Evolutionary conservation across 2,113 vertebrate species (phyloP).

Genomic region (Brachypteracias leptosomus): DNA sequence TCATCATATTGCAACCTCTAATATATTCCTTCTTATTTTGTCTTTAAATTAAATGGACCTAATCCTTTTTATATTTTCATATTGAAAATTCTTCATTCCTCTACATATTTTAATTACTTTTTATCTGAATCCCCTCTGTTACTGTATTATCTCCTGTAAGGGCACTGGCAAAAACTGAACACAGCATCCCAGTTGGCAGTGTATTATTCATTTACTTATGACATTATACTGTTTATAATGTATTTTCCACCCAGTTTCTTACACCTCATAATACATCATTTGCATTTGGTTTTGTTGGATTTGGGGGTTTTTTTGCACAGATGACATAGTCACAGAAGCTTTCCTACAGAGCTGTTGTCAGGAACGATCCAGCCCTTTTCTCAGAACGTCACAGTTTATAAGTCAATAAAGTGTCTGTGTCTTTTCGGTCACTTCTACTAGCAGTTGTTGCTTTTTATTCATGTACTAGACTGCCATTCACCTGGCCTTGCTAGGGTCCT

Average conservation of each 20-base stretch:
- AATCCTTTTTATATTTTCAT: conserved; percentile 16
- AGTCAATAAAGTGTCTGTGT: background rate
- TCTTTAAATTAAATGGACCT: conserved; percentile 27
- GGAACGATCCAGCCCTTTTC: background rate
- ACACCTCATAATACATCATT: background rate
- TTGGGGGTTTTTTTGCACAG: background rate
- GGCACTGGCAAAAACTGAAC: background rate
- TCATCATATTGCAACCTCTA: background rate
- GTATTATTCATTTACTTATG: conserved; percentile 2
- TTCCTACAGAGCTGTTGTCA: background rate
- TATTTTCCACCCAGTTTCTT: background rate
- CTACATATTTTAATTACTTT: conserved; percentile 37
- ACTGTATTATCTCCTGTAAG: background rate
- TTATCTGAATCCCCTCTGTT: conserved; percentile 7
- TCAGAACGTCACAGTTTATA: background rate
- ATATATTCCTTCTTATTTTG: conserved; percentile 10
- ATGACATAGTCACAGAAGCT: background rate
- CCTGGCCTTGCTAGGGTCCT: background rate
- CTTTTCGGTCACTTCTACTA: background rate
- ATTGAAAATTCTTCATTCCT: background rate
- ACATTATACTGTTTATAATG: background rate
- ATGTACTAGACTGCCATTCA: background rate
- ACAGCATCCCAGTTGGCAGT: background rate
- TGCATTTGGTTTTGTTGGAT: too few species aligned
- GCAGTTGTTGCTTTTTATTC: background rate